Evolutionary conservation across 1,140 invertebrate species (phyloP).

Genomic region (Lysiphlebus fabarum): DNA sequence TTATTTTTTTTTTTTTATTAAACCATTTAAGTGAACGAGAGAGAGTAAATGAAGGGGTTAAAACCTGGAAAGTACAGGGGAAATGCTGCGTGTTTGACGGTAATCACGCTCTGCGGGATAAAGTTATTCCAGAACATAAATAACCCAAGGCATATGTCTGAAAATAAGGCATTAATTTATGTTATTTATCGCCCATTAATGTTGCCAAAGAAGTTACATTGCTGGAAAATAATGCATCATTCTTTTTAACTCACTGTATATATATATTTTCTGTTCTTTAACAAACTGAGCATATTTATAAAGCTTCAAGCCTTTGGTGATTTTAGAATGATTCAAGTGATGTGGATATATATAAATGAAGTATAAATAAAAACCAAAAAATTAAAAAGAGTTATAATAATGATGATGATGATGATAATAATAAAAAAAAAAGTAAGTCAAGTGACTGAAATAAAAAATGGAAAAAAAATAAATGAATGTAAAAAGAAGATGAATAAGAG

Average conservation of each 20-base stretch:
- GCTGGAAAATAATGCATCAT: conserved; percentile 54
- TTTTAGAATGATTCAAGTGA: not conserved
- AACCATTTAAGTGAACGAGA: not conserved
- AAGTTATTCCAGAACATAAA: conserved; percentile 54
- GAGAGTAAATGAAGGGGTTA: conserved; percentile 23
- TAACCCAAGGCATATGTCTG: conserved; percentile 47
- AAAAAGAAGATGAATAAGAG: conserved; percentile 19
- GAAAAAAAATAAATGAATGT: conserved; percentile 1
- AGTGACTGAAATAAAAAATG: no score
- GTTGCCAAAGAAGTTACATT: conserved; percentile 50
- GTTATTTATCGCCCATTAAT: conserved; percentile 54
- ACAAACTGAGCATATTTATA: no score
- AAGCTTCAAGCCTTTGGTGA: no score
- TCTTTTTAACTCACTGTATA: conserved; percentile 23
- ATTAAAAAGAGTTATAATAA: not conserved
- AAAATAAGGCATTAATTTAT: conserved; percentile 55
- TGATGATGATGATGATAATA: not conserved
- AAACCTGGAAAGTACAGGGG: conserved; percentile 31
- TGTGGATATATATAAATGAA: conserved; percentile 8
- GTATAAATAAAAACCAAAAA: no score
- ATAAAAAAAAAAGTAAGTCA: not conserved
- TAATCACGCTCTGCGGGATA: conserved; percentile 51
- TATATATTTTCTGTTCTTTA: no score
- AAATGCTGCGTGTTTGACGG: conserved; percentile 47
- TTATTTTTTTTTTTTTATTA: conserved; percentile 12